Conservation (phyloP, 2,888 invertebrate species). For the Helicoverpa assulta region DNA sequence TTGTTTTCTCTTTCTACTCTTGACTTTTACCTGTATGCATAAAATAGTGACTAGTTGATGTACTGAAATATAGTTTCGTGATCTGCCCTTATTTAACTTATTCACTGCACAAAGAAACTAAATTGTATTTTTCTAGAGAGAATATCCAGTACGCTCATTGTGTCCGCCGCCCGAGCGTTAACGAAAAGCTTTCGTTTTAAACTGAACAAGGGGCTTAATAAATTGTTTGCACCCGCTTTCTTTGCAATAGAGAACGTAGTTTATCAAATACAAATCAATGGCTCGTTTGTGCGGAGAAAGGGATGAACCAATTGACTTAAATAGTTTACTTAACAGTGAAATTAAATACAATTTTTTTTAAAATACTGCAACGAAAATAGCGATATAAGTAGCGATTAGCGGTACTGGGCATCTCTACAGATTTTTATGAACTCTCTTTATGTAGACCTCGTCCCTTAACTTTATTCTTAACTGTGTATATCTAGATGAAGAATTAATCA, state of each 20-base stretch:
- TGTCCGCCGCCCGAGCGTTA: slow-evolving; percentile 57
- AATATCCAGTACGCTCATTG: slow-evolving; percentile 63
- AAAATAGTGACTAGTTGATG: slow-evolving; percentile 14
- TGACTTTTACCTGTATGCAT: neutral
- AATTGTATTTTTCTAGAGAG: slow-evolving; percentile 65
- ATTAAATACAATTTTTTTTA: too few relatives aligned
- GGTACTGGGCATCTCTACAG: too few relatives aligned
- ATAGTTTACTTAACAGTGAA: slow-evolving; percentile 1
- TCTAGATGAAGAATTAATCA: too few relatives aligned
- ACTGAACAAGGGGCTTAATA: slow-evolving; percentile 61
- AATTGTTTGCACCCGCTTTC: slow-evolving; percentile 59
- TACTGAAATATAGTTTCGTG: slow-evolving; percentile 43
- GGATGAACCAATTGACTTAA: slow-evolving; percentile 21
- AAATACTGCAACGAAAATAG: too few relatives aligned
- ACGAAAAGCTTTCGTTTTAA: slow-evolving; percentile 60
- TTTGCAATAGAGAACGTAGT: slow-evolving; percentile 46
- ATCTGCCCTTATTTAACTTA: slow-evolving; percentile 58
- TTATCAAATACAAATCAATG: slow-evolving; percentile 47
- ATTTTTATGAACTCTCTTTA: too few relatives aligned
- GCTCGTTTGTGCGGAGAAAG: slow-evolving; percentile 34
- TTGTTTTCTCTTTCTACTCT: too few relatives aligned
- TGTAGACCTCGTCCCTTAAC: too few relatives aligned
- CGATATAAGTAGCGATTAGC: too few relatives aligned
- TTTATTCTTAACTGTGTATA: too few relatives aligned
- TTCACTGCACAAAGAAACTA: slow-evolving; percentile 61